Evolutionary conservation across 2,113 vertebrate genomes (phyloP).

Genomic region (Aptenodytes forsteri): DNA sequence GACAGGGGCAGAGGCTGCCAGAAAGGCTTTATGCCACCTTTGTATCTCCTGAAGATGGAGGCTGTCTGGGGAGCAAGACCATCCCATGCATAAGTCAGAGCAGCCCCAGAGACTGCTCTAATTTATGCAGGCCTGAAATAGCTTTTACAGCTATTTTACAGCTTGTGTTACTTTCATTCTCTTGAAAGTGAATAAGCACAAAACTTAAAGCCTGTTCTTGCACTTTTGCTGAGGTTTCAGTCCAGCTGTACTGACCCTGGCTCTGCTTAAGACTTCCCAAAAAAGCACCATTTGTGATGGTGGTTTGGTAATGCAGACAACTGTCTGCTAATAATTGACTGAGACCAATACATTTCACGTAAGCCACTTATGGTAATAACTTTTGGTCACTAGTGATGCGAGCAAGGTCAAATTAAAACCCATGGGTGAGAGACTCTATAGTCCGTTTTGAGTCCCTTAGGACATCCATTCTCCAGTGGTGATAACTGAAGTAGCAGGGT

Average conservation of each 20-base stretch:
- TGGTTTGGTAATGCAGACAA: constrained; percentile 59
- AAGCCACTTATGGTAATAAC: constrained; percentile 53
- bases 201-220: not conserved
- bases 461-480: not conserved
- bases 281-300: constrained; percentile 42
- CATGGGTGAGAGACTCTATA: not conserved
- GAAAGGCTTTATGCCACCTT: not conserved
- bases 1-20: not conserved
- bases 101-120: not conserved
- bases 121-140: not conserved
- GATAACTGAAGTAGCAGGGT: not conserved
- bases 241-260: not conserved
- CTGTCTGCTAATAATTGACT: constrained; percentile 62
- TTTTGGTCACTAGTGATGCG: constrained; percentile 28
- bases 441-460: not conserved
- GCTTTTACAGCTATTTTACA: not conserved
- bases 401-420: constrained; percentile 52
- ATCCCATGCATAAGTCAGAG: not conserved
- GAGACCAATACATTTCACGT: constrained; percentile 50
- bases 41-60: not conserved
- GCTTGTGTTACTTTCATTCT: not conserved
- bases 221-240: constrained; percentile 40
- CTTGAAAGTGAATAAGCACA: constrained; percentile 7
- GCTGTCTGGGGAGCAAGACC: not conserved
- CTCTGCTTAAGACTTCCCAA: constrained; percentile 22